Evolutionary conservation across 1,140 invertebrate genomes (phyloP).

Genomic region (Heliconius melpomene): DNA sequence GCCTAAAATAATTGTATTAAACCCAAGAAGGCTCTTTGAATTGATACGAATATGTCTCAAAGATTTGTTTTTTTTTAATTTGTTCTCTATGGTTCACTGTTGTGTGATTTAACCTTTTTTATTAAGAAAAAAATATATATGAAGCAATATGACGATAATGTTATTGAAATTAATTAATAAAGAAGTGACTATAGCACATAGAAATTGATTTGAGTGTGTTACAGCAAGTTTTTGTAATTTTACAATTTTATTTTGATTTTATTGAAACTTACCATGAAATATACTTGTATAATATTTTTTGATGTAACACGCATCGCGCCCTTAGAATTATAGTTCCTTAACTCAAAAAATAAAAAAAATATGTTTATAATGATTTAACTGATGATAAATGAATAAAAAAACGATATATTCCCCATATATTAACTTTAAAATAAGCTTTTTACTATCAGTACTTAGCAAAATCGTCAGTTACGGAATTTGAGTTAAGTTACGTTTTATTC

Average conservation of each 20-base stretch:
- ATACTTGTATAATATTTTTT: neutral
- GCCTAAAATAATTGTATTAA: neutral
- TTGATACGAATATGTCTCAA: neutral
- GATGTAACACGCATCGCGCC: neutral
- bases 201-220: slow-evolving; percentile 2
- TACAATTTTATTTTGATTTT: neutral
- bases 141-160: neutral
- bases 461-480: neutral
- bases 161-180: neutral
- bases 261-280: neutral
- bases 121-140: neutral
- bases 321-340: neutral
- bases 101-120: neutral
- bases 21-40: neutral
- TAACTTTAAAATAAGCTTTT: neutral
- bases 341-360: neutral
- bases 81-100: neutral
- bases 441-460: neutral
- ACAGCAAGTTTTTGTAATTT: neutral
- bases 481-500: neutral
- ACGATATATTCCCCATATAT: neutral
- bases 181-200: neutral
- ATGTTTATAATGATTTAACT: no score
- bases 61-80: neutral
- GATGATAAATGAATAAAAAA: no score